Conservation (phyloP, 2,797 vertebrate species). For the Tinamus major region DNA sequence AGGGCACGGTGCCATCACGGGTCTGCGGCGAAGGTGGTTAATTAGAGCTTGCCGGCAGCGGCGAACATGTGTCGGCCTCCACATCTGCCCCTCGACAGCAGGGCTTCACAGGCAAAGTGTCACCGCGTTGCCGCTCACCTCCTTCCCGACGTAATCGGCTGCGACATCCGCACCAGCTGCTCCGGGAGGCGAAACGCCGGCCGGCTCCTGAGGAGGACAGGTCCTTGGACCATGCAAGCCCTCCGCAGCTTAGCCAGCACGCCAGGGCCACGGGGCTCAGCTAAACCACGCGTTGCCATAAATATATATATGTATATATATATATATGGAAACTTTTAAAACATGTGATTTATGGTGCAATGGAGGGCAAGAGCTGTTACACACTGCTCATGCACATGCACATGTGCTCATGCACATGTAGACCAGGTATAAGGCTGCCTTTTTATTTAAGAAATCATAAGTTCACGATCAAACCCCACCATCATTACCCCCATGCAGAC, state of each 20-base stretch:
- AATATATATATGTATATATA: too few relatives aligned
- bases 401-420: rapidly evolving
- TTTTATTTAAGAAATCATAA: not conserved
- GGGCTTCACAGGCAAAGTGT: conserved; percentile 61
- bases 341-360: not conserved
- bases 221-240: not conserved
- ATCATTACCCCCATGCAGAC: rapidly evolving
- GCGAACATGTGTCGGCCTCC: conserved; percentile 60
- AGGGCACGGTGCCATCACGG: conserved; percentile 16
- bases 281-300: not conserved
- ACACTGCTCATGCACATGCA: too few relatives aligned
- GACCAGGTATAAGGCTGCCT: too few relatives aligned
- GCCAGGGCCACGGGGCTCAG: too few relatives aligned
- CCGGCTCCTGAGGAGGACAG: not conserved
- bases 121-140: conserved; percentile 62
- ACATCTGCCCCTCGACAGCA: conserved; percentile 76
- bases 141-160: conserved; percentile 72
- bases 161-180: conserved; percentile 78
- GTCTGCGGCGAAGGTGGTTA: conserved; percentile 69
- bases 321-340: not conserved
- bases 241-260: too few relatives aligned
- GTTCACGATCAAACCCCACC: not conserved
- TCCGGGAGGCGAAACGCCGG: not conserved
- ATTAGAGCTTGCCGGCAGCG: conserved; percentile 61
- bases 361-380: not conserved